Base-by-base conservation (phyloP, 2,888 invertebrate species). In the Therioaphis trifolii region DNA sequence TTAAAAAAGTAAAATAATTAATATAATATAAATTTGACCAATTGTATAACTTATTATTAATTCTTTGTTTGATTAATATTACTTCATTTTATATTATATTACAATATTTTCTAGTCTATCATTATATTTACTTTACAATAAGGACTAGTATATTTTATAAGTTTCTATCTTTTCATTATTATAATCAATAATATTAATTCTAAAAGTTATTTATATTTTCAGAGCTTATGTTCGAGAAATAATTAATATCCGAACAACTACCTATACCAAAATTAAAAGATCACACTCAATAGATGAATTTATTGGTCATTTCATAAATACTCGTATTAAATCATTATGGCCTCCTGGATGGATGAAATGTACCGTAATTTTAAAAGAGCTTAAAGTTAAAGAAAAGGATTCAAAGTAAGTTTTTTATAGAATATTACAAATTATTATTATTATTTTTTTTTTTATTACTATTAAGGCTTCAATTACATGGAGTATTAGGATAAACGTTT, bases 341-440 rank as follows among this genome's bases (percentile, higher is more conserved):
- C 93, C 93, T 4, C 88, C 89, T 71, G 93, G 93, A 24, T 93
- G 93, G 90, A 93, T 93, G 87, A 89, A 91, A 85, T 90, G 91
- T 87, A 90, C 91, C 49, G 91, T 91, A 5, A 88, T 92, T 75
- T 86, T 91, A 85, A 88, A 90, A 40, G 91, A 91, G 87, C 79
- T 84, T n/a, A 82, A 82, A 82, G 74, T n/a, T 15, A 82, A 82
- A 82, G 82, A 63, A 72, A 82, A 82, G 18, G 82, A 82, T 66
- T 66, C 72, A 14, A 63, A 63, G 82, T 63, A 74, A 52, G 29
- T 12, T 27, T n/a, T 71, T 35, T 49, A 18, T 24, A 52, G 55
- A 24, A 21, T 55, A 72, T 15, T 1, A 4, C n/a, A 18, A n/a
- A 24, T 24, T 27, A 4, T 12, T n/a, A 61, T 1, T 66, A 40